phyloP scores from a whole-genome alignment of 2,888 invertebrate species.

The Cistogaster globosa region DNA sequence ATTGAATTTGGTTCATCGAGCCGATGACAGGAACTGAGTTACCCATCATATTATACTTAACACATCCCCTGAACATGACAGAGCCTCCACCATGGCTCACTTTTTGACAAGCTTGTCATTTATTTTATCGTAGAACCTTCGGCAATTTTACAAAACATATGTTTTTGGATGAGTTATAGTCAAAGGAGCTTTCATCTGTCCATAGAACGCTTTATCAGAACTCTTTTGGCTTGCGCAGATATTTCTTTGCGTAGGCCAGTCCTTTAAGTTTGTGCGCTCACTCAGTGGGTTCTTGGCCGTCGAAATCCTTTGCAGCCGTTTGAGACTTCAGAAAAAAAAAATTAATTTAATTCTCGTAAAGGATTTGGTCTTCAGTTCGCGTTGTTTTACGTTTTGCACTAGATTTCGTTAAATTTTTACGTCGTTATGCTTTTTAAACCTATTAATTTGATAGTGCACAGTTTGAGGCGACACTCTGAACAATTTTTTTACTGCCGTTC shows the following conservation, averaged over 20 bases:
- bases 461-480: background rate
- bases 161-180: constrained; percentile 16
- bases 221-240: constrained; percentile 33
- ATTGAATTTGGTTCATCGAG: constrained; percentile 35
- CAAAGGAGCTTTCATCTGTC: constrained; percentile 47
- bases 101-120: constrained; percentile 8
- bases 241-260: background rate
- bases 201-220: constrained; percentile 38
- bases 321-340: background rate
- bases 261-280: background rate
- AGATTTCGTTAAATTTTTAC: background rate
- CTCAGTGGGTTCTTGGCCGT: background rate
- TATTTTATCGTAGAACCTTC: constrained; percentile 5
- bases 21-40: background rate
- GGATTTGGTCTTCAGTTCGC: constrained; percentile 6
- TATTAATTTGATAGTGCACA: background rate
- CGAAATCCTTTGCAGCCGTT: background rate
- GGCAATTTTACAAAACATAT: background rate
- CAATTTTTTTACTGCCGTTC: constrained; percentile 2
- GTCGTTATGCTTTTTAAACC: constrained; percentile 1
- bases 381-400: constrained; percentile 3
- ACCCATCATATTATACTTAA: too few relatives aligned
- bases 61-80: background rate
- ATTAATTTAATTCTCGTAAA: constrained; percentile 6
- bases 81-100: constrained; percentile 7